Conservation (phyloP, 2,888 invertebrate genomes). For the Orthonychiurus folsomi region DNA sequence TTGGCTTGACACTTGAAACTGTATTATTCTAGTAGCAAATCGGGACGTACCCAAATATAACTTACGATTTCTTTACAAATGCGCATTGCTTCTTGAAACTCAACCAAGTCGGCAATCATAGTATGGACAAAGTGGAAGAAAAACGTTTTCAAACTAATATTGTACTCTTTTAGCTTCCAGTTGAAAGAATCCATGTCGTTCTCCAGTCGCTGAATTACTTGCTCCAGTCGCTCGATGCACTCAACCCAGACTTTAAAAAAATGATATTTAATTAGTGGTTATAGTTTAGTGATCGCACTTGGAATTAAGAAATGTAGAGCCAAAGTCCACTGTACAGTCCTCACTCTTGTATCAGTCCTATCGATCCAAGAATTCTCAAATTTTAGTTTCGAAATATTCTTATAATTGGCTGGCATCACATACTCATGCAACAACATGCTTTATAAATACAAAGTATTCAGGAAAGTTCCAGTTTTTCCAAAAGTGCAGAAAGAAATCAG, state of each 20-base stretch:
- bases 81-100: neutral
- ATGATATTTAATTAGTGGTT: too few relatives aligned
- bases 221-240: neutral
- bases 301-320: too few relatives aligned
- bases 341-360: conserved; percentile 9
- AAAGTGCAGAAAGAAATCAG: too few relatives aligned
- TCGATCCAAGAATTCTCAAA: too few relatives aligned
- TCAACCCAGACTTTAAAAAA: neutral
- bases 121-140: neutral
- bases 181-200: conserved; percentile 1
- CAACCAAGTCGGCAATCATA: neutral
- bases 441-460: too few relatives aligned
- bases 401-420: neutral
- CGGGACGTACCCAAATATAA: too few relatives aligned
- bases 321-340: too few relatives aligned
- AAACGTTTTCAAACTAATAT: neutral
- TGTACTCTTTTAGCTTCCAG: conserved; percentile 3
- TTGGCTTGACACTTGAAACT: too few relatives aligned
- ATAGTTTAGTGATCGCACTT: too few relatives aligned
- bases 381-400: neutral
- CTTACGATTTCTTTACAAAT: neutral
- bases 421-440: neutral
- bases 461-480: too few relatives aligned
- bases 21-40: too few relatives aligned
- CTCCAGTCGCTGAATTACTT: neutral